Evolutionary conservation across 2,797 vertebrate genomes (phyloP).

Genomic region (Agapornis canus): DNA sequence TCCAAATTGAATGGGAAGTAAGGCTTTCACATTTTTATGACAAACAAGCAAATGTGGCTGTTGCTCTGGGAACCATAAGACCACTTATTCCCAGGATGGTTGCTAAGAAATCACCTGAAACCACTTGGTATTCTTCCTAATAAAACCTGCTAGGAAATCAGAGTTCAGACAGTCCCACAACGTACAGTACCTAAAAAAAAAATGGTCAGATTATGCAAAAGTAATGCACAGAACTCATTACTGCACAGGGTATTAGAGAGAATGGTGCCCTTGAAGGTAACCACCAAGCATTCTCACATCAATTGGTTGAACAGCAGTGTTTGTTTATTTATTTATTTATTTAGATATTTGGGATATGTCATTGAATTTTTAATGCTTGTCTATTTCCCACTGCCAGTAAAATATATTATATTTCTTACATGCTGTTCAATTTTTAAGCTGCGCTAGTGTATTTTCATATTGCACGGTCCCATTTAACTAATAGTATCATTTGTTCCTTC

Average conservation of each 20-base stretch:
- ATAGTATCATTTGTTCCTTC: conserved; percentile 35
- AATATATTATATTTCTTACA: neutral
- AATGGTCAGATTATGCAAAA: neutral
- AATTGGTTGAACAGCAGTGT: neutral
- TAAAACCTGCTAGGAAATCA: neutral
- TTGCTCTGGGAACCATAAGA: neutral
- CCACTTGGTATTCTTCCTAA: neutral
- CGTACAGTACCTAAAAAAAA: neutral
- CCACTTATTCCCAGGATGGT: neutral
- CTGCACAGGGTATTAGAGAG: neutral
- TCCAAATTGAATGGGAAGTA: neutral
- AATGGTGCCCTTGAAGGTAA: neutral
- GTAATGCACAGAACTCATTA: neutral
- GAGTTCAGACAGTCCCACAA: neutral
- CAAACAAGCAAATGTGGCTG: neutral
- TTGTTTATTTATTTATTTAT: neutral
- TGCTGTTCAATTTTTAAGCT: neutral
- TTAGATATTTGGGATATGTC: neutral
- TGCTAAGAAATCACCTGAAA: conserved; percentile 29
- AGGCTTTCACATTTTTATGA: neutral
- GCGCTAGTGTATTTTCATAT: conserved; percentile 1
- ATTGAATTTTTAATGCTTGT: conserved; percentile 15
- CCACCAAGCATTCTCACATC: neutral
- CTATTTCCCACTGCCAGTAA: neutral
- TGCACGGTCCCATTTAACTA: neutral